Conservation (phyloP, 2,888 invertebrate species). For the Beris morrisii region DNA sequence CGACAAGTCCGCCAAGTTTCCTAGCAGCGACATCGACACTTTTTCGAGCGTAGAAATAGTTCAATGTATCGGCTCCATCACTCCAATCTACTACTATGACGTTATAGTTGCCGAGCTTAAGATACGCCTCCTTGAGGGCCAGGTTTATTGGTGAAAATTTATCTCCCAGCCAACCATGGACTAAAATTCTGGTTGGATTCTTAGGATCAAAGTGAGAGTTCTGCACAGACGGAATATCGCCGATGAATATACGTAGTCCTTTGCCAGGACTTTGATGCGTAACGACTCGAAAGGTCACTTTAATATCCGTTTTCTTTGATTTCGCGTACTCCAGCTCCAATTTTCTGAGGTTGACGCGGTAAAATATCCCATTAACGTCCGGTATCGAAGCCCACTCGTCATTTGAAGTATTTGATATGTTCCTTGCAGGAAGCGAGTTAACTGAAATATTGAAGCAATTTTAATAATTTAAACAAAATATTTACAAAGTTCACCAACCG, state of each 20-base stretch:
- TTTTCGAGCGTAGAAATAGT: conserved; percentile 48
- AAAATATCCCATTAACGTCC: conserved; percentile 18
- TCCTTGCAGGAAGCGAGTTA: too few species aligned
- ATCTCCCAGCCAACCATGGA: conserved; percentile 53
- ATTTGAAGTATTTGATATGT: too few species aligned
- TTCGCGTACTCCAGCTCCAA: conserved; percentile 6
- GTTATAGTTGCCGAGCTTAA: conserved; percentile 46
- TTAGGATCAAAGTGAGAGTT: conserved; percentile 46
- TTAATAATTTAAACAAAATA: too few species aligned
- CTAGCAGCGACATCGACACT: conserved; percentile 47
- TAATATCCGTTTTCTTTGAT: background rate
- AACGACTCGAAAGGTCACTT: conserved; percentile 6
- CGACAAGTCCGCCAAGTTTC: conserved; percentile 47
- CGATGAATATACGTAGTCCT: conserved; percentile 43
- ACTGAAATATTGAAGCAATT: too few species aligned
- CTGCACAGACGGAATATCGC: conserved; percentile 40
- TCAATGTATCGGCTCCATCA: conserved; percentile 46
- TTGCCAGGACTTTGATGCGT: conserved; percentile 42
- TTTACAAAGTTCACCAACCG: too few species aligned
- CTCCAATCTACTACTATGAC: conserved; percentile 52
- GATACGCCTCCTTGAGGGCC: conserved; percentile 48
- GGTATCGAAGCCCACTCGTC: conserved; percentile 10
- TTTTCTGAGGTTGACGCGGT: conserved; percentile 1
- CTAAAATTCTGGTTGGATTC: conserved; percentile 48
- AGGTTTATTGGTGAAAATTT: conserved; percentile 48